Evolutionary conservation across 2,888 invertebrate genomes (phyloP), one percentile per base, ranked within the genome.

Genomic region (Girardia tigrina): DNA sequence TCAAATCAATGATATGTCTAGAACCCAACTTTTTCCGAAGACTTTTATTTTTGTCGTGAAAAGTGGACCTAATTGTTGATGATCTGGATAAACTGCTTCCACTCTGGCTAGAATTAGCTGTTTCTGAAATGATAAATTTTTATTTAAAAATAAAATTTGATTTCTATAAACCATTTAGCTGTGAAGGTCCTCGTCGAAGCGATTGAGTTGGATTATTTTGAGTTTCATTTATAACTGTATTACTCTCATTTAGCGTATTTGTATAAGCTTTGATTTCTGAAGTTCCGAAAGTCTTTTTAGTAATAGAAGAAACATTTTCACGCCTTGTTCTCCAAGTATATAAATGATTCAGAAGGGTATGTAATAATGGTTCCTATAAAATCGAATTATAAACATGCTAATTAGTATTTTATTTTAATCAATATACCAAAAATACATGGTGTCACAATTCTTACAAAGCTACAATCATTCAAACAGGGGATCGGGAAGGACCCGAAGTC

Each of bases 1-100:
- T 56, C n/a, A 56, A n/a, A 56, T 56, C 56, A 8, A 56, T 56
- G 56, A 56, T 56, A 56, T 56, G 56, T 56, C 56, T 56, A 56
- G 56, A 56, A 8, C 56, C 56, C 4, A 56, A 23, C 56, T 56
- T 56, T 16, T 23, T n/a, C n/a, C 56, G n/a, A n/a, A 56, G n/a
- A 56, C n/a, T 56, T 56, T 56, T 56, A n/a, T 56, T 56, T 56
- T 56, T 56, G 8, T 56, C 56, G 23, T 56, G 56, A 56, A 56
- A 56, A 2, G 56, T 56, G 23, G 56, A 56, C 23, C 56, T 56
- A 56, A 56, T n/a, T 56, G 56, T 56, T 20, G 56, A 56, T 16
- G 56, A 56, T 16, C 56, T 56, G n/a, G 56, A 56, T 16, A 56
- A n/a, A n/a, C n/a, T 56, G 23, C n/a, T n/a, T 20, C 56, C n/a